Base-by-base conservation (phyloP, 2,797 vertebrate species). In the Pelobates cultripes region DNA sequence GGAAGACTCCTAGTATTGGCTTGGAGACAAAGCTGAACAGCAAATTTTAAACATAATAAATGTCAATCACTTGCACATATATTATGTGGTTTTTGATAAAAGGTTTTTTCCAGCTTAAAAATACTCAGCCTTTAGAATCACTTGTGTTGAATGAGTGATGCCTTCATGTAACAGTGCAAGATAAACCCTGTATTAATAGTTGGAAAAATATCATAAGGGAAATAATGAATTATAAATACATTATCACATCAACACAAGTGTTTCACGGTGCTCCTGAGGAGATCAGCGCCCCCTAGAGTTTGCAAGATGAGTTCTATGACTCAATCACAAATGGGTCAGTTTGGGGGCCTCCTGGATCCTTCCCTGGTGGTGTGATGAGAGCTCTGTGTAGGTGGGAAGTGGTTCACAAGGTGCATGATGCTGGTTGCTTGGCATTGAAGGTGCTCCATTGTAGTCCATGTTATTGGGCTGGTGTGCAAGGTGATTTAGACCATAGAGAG, bases 321-420 rank as follows among this genome's bases (percentile, higher is more conserved):
- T 90, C 92, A 91, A 92, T 96, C 97, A 99, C 98, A 99, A 96
- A 93, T 99, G 98, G 89, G 98, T 99, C 93, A 99, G 92, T 92
- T 99, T 99, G 94, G 97, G 97, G 89, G 96, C 97, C 95, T 99
- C 97, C 41, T 99, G 98, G 94, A 99, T 98, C 96, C 98, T 96
- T 96, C 97, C 97, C 97, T 98, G 98, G 91, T 98, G 97, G 92
- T 98, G 97, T 81, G 95, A 92, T 85, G 97, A 94, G 91, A 99
- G 95, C 93, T 99, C 97, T 87, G 96, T 95, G 93, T 98, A 99
- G 41, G 96, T 94, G 4, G 95, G 91, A 89, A 96, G 90, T 72
- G 94, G 91, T 86, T 99, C 97, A 66, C 97, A 98, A 81, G 96
- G 82, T 91, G 96, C 97, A 0, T 98, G 97, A 90, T 97, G 97